A percentile compares a stretch with the other conserved stretches of the same genome.
phyloP scores from a whole-genome alignment of 2,113 vertebrate genomes.

The Jaculus jaculus region DNA sequence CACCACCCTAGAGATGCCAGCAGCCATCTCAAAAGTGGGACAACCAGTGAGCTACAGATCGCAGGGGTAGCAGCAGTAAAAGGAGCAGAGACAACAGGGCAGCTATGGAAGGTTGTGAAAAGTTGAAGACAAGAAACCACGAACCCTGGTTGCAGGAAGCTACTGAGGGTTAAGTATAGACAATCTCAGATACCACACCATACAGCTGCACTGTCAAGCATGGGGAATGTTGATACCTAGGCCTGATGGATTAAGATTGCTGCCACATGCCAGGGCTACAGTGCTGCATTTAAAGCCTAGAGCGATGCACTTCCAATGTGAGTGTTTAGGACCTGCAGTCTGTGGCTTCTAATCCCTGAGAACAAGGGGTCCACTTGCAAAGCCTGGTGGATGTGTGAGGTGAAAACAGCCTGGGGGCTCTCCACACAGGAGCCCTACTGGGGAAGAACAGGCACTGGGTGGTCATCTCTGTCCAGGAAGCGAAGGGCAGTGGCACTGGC shows the following conservation, averaged over 20 bases:
- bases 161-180: neutral
- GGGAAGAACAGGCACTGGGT: neutral
- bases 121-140: neutral
- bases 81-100: neutral
- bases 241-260: neutral
- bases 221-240: neutral
- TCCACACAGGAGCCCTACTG: neutral
- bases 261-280: neutral
- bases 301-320: neutral
- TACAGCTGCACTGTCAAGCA: neutral
- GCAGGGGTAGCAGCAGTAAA: no score
- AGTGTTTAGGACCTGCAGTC: neutral
- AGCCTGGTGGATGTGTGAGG: neutral
- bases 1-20: neutral
- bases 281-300: neutral
- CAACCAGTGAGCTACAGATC: no score
- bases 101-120: neutral
- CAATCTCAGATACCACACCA: neutral
- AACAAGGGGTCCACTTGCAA: neutral
- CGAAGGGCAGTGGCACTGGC: neutral
- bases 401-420: neutral
- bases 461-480: neutral
- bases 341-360: neutral
- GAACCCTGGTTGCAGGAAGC: neutral
- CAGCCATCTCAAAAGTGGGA: neutral